Evolutionary conservation across 2,797 vertebrate genomes (phyloP).

Genomic region (Scyliorhinus canicula): DNA sequence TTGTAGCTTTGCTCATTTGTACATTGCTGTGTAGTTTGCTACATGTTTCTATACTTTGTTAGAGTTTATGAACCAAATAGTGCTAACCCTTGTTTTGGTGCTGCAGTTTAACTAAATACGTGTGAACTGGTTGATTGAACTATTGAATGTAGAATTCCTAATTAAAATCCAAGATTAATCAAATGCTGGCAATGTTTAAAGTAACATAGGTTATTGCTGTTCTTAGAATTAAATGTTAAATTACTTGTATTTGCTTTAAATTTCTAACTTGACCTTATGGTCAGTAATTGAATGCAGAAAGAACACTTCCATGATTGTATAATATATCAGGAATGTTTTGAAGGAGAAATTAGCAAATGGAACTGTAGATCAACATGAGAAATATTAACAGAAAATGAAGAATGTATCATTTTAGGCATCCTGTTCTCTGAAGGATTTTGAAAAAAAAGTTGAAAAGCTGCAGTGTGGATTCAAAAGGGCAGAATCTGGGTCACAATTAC

Average conservation of each 20-base stretch:
- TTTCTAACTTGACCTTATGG: neutral
- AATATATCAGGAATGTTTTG: neutral
- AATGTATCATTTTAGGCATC: neutral
- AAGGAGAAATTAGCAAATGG: neutral
- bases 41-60: neutral
- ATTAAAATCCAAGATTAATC: neutral
- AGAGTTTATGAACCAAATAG: neutral
- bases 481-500: neutral
- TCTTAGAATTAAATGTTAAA: neutral
- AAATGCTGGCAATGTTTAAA: neutral
- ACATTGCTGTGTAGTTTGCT: neutral
- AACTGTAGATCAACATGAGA: neutral
- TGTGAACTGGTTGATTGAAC: neutral
- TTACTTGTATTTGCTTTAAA: neutral
- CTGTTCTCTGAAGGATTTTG: too few relatives aligned
- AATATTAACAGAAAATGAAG: neutral
- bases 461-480: neutral
- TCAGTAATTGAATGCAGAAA: neutral
- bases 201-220: neutral
- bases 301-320: neutral
- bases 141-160: neutral
- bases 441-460: neutral
- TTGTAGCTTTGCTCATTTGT: neutral
- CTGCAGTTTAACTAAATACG: slow-evolving; percentile 46
- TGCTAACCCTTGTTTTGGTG: slow-evolving; percentile 41